Evolutionary conservation across 2,113 vertebrate species (phyloP), one percentile per base, ranked within the genome.

Genomic region (Sus scrofa): DNA sequence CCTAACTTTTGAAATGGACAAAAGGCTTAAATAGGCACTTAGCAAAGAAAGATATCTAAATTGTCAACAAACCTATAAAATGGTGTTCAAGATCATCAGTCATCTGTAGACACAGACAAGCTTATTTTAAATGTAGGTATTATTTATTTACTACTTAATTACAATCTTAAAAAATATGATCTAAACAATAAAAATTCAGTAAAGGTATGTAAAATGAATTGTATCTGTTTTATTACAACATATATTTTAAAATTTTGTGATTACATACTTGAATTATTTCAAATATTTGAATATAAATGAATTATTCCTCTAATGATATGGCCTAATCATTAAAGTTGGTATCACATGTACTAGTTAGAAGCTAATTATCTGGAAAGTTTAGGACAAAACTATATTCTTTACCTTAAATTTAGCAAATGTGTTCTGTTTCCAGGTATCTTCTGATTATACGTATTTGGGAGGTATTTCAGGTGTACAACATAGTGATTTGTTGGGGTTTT

Each of bases 381-480:
- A 91, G 56, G 24, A 39, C 7, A 93, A 52, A 85, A 14, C 7
- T 86, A 62, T 87, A 63, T 89, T 50, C 7, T 65, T 86, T 79
- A 26, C 7, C 4, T 67, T 67, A 19, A 60, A 67, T 63, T 65
- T 74, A 27, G 26, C 19, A 94, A 89, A 90, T 2, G 24, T 15
- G 9, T 87, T 92, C 85, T 95, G 2, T 74, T 86, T 89, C 87
- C 32, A 56, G 15, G 7, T 30, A 84, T 56, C 24, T 92, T 87
- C 18, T 68, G 27, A 74, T 44, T 44, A 86, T 27, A 1, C 65
- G 4, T 78, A 93, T 77, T 62, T 54, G 74, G 44, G 44, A 8
- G 44, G 44, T 44, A 8, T 20, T 77, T 77, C 30, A 77, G 30
- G 30, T 77, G 52, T 54, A 77, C 27, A 77, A 77, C 27, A n/a